Evolutionary conservation across 2,797 vertebrate species (phyloP).

Genomic region (Austrolebias charrua): DNA sequence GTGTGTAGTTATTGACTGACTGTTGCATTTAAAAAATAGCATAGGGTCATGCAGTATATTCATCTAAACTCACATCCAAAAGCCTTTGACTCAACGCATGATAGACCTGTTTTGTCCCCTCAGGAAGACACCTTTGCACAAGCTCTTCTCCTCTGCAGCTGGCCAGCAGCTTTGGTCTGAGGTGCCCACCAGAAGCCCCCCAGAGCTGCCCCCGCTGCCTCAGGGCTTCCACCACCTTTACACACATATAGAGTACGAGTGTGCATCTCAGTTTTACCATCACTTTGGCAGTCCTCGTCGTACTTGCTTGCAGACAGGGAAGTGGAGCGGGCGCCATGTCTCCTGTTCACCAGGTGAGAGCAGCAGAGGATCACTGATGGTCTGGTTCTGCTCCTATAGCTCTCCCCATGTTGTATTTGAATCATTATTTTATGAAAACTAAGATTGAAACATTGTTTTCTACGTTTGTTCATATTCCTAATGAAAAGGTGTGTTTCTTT

Average conservation of each 20-base stretch:
- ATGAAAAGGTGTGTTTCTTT: background rate
- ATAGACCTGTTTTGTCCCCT: slow-evolving; percentile 60
- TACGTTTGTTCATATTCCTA: background rate
- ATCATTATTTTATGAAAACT: no score
- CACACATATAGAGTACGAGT: slow-evolving; percentile 93
- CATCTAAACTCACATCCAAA: background rate
- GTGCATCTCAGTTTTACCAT: slow-evolving; percentile 89
- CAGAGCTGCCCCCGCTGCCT: slow-evolving; percentile 80
- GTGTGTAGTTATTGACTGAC: no score
- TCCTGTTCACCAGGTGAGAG: slow-evolving; percentile 94
- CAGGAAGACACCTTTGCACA: slow-evolving; percentile 93
- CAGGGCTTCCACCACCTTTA: slow-evolving; percentile 90
- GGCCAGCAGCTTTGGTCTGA: slow-evolving; percentile 72
- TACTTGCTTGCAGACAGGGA: slow-evolving; percentile 94
- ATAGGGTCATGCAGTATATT: background rate
- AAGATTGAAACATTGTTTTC: no score
- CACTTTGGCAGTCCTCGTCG: slow-evolving; percentile 91
- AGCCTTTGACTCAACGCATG: background rate
- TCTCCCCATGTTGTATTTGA: no score
- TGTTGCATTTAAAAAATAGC: background rate
- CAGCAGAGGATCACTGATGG: slow-evolving; percentile 48
- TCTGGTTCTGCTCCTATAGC: no score
- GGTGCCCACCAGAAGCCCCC: slow-evolving; percentile 81
- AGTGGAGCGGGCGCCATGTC: slow-evolving; percentile 96
- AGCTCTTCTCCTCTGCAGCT: slow-evolving; percentile 83